Conservation (phyloP, 2,888 invertebrate species). For the Adelognathus sp. region DNA sequence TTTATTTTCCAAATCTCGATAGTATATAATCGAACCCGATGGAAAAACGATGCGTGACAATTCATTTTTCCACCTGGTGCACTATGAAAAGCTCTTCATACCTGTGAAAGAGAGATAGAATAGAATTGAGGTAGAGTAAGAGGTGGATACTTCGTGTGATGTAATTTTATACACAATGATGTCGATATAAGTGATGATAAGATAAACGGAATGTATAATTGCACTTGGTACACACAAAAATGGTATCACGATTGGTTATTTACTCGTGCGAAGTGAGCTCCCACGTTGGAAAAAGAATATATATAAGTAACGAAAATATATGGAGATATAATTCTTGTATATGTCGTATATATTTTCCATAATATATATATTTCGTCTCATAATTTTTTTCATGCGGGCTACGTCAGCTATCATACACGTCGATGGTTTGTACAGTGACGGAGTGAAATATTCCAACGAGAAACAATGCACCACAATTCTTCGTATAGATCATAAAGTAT, state of each 20-base stretch:
- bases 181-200: conserved; percentile 52
- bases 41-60: conserved; percentile 25
- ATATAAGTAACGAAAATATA: neutral
- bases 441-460: conserved; percentile 2
- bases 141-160: conserved; percentile 49
- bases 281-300: neutral
- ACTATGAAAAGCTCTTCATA: conserved; percentile 76
- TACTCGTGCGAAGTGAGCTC: neutral
- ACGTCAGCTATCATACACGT: conserved; percentile 6
- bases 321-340: neutral
- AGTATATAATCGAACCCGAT: conserved; percentile 12
- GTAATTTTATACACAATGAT: conserved; percentile 41
- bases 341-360: neutral
- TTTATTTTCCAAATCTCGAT: conserved; percentile 1
- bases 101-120: conserved; percentile 74
- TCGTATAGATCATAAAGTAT: neutral
- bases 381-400: neutral
- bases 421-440: conserved; percentile 49
- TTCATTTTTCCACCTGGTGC: conserved; percentile 60
- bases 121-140: conserved; percentile 65
- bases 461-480: neutral
- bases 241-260: neutral
- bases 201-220: neutral
- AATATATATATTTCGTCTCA: too few species aligned
- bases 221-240: neutral